Base-by-base conservation (phyloP, 92 coral and sea anemone species). In the Siderastrea radians region DNA sequence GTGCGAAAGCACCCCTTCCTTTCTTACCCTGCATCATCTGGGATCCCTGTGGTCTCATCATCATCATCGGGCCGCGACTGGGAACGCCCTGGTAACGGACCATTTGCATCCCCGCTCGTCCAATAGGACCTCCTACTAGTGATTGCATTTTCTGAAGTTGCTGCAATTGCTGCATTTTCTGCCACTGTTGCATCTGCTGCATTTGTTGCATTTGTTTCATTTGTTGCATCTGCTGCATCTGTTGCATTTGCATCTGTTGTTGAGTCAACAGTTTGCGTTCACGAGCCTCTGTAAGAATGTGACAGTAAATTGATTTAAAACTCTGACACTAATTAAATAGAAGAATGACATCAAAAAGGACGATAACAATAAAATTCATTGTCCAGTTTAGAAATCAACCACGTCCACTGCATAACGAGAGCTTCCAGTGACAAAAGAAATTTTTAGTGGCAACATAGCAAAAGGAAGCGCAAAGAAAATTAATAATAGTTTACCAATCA, bases 181-280 rank as follows among this genome's bases (percentile, higher is more conserved):
- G 80, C 61, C 15, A 5, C 58, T 84, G 57, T 15, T 84, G 87
- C 81, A 65, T 46, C 50, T 84, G 87, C 7, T 84, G 87, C 93
- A 90, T 66, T 59, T 85, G 82, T 16, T 90, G 93, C 84, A 85
- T 87, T 45, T 90, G 93, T 10, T 85, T 80, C 83, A 86, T 14
- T 43, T 86, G 84, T 8, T 90, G 88, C 90, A 85, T 85, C n/a
- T 87, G 74, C 15, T 82, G 90, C 83, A 80, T 80, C 71, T 94
- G 91, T 38, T 62, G 74, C 9, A 63, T 53, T 68, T 71, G 82
- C 83, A 68, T 88, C 16, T 76, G 82, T 69, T 92, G 90, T 71
- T 81, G 88, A 66, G 91, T 60, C 58, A 89, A 53, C 67, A 65
- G 72, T 66, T 75, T 85, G 14, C 95, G 87, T 57, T 85, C 65